Percentiles rank a stretch among this genome's conserved stretches.
Conservation (phyloP, 2,888 invertebrate species). For the Resseliella maxima region DNA sequence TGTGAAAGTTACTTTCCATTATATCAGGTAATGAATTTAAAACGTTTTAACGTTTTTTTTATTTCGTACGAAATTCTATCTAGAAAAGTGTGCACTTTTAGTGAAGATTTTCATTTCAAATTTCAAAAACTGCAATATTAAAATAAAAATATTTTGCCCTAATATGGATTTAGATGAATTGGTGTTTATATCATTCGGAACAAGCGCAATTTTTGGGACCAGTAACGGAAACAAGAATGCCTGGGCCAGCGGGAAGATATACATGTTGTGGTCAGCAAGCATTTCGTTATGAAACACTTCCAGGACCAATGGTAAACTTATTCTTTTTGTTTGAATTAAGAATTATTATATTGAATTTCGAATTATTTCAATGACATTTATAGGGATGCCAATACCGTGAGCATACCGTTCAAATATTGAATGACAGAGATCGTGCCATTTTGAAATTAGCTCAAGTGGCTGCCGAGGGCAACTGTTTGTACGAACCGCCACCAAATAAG, state of each 20-base stretch:
- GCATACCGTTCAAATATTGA: slow-evolving; percentile 75
- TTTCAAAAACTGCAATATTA: neutral
- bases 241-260: slow-evolving; percentile 80
- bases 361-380: neutral
- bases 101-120: neutral
- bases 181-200: slow-evolving; percentile 87
- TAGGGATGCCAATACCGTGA: slow-evolving; percentile 82
- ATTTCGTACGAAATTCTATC: neutral
- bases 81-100: too few relatives aligned
- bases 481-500: slow-evolving; percentile 63
- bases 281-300: slow-evolving; percentile 69
- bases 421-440: slow-evolving; percentile 76
- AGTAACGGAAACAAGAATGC: slow-evolving; percentile 69
- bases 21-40: slow-evolving; percentile 69
- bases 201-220: slow-evolving; percentile 80
- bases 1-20: slow-evolving; percentile 83
- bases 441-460: slow-evolving; percentile 67
- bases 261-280: slow-evolving; percentile 91
- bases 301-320: slow-evolving; percentile 66
- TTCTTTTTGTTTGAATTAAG: slow-evolving; percentile 31
- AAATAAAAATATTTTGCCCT: neutral
- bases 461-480: slow-evolving; percentile 64
- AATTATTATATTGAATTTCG: neutral
- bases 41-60: too few relatives aligned
- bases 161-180: slow-evolving; percentile 71